Evolutionary conservation across 2,888 invertebrate species (phyloP).

Genomic region (Nycteola revayana): DNA sequence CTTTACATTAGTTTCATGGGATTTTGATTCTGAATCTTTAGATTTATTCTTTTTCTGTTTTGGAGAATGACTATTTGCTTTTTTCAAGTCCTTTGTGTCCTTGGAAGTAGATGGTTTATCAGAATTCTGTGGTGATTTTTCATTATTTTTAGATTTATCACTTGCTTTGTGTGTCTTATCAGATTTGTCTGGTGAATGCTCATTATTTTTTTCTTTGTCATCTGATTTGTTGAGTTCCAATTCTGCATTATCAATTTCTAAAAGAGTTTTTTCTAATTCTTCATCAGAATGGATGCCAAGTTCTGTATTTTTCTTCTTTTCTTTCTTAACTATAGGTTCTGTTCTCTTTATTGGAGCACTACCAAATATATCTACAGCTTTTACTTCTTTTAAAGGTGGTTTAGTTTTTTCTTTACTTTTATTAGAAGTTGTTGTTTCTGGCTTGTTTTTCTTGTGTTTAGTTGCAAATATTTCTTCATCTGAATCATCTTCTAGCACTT

Average conservation of each 20-base stretch:
- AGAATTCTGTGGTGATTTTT: not conserved
- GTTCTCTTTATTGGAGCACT: conserved; percentile 82
- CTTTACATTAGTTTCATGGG: conserved; percentile 5
- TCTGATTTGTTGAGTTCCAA: conserved; percentile 17
- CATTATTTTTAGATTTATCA: not conserved
- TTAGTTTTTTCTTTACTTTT: conserved; percentile 46
- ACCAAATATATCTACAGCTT: conserved; percentile 83
- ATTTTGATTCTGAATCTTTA: conserved; percentile 9
- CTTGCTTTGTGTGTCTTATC: conserved; percentile 1
- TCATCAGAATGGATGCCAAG: conserved; percentile 85
- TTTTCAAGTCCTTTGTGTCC: conserved; percentile 3
- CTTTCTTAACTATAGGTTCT: conserved; percentile 68
- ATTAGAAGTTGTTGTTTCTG: conserved; percentile 46
- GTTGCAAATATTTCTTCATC: conserved; percentile 27
- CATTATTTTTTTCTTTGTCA: conserved; percentile 1
- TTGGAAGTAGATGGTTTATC: conserved; percentile 12
- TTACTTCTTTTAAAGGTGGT: conserved; percentile 57
- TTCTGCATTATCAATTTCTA: conserved; percentile 83
- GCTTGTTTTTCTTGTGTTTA: conserved; percentile 39
- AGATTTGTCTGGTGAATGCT: conserved; percentile 2
- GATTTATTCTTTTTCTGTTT: conserved; percentile 12
- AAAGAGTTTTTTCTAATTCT: conserved; percentile 86
- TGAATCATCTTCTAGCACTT: conserved; percentile 27
- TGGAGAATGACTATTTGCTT: conserved; percentile 3
- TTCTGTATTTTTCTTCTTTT: conserved; percentile 65